Evolutionary conservation across 2,888 invertebrate genomes (phyloP).

Genomic region (Lobophora halterata): DNA sequence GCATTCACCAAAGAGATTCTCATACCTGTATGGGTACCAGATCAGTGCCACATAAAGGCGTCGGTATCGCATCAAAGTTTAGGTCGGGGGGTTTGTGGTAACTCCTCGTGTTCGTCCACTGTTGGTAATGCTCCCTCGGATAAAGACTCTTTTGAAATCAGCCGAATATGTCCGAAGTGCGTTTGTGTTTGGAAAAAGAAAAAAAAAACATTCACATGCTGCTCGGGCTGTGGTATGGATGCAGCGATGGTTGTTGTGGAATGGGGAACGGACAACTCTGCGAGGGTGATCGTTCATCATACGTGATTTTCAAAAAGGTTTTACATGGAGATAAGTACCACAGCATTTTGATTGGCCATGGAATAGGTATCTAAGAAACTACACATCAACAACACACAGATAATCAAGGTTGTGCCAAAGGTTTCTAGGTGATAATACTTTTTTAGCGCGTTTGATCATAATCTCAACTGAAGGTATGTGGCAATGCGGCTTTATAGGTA

Average conservation of each 20-base stretch:
- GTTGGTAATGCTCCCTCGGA: constrained; percentile 84
- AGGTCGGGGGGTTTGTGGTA: constrained; percentile 80
- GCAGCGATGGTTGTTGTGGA: constrained; percentile 59
- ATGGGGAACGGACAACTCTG: constrained; percentile 55
- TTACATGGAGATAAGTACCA: too few species aligned
- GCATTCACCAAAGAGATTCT: constrained; percentile 64
- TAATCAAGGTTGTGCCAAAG: constrained; percentile 1
- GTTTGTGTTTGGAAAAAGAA: constrained; percentile 79
- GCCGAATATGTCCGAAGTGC: constrained; percentile 77
- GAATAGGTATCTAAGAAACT: background rate
- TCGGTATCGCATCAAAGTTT: constrained; percentile 75
- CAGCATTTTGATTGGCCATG: too few species aligned
- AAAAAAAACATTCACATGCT: constrained; percentile 82
- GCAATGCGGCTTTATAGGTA: too few species aligned
- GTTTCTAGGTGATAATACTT: background rate
- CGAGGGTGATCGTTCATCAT: too few species aligned
- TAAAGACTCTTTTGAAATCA: constrained; percentile 77
- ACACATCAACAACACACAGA: background rate
- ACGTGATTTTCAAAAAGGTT: too few species aligned
- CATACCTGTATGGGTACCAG: constrained; percentile 80
- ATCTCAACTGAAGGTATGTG: too few species aligned
- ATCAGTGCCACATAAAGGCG: constrained; percentile 75
- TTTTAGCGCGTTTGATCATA: too few species aligned
- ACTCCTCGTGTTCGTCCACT: constrained; percentile 84
- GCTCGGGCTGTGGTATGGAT: constrained; percentile 75